Conservation (phyloP, 2,797 vertebrate species). For the Alca torda region DNA sequence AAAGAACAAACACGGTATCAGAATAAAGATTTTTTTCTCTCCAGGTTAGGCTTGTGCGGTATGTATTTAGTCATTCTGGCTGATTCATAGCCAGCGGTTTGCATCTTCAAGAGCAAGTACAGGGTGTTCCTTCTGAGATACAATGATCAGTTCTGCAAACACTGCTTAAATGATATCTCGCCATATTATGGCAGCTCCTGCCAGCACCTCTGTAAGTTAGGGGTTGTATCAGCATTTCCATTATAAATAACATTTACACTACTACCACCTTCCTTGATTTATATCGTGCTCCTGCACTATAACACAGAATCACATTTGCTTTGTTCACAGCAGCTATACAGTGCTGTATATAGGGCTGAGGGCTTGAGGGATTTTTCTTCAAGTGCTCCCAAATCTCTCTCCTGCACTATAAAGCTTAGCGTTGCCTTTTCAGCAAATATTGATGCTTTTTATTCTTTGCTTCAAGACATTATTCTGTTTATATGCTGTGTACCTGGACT, state of each 20-base stretch:
- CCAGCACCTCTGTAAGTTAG: conserved; percentile 27
- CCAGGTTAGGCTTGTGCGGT: conserved; percentile 3
- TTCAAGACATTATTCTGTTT: conserved; percentile 4
- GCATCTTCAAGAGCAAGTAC: conserved; percentile 51
- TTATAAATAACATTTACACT: conserved; percentile 63
- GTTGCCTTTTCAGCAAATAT: conserved; percentile 42
- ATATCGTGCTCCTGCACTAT: background rate
- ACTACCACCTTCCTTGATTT: conserved; percentile 54
- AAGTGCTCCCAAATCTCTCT: conserved; percentile 46
- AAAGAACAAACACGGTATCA: conserved; percentile 54
- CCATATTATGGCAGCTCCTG: conserved; percentile 4
- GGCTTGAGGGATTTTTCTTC: conserved; percentile 28
- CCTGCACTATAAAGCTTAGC: background rate
- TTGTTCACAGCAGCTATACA: conserved; percentile 17
- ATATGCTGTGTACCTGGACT: background rate
- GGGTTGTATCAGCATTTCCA: conserved; percentile 55
- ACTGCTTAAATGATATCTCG: conserved; percentile 38
- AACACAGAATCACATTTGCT: conserved; percentile 43
- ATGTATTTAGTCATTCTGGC: conserved; percentile 39
- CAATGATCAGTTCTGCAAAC: conserved; percentile 51
- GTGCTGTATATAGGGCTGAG: background rate
- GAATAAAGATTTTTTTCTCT: conserved; percentile 26
- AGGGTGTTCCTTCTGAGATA: conserved; percentile 42
- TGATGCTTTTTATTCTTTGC: conserved; percentile 42
- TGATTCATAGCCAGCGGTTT: conserved; percentile 49